Conservation (phyloP, 2,888 invertebrate genomes). For the Dusona sp. region DNA sequence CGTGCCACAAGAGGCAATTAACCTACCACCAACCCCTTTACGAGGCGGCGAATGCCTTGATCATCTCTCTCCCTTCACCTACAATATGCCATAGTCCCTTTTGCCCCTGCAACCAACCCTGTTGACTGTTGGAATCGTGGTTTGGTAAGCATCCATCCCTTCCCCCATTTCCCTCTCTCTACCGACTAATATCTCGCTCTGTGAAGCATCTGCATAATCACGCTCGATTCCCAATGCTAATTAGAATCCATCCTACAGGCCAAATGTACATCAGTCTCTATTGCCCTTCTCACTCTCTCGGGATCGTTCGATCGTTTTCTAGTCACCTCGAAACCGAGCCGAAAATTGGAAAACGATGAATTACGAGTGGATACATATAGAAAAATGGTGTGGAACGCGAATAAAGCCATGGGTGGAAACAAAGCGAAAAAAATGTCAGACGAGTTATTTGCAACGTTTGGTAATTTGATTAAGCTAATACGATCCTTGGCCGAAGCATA, state of each 20-base stretch:
- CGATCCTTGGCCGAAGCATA: background rate
- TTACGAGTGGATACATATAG: background rate
- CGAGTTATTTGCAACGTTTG: background rate
- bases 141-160: slow-evolving; percentile 49
- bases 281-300: slow-evolving; percentile 68
- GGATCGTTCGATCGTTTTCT: slow-evolving; percentile 46
- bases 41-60: slow-evolving; percentile 65
- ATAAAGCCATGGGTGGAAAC: background rate
- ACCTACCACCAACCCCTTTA: slow-evolving; percentile 80
- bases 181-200: slow-evolving; percentile 68
- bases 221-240: slow-evolving; percentile 83
- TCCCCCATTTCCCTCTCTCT: slow-evolving; percentile 27
- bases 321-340: slow-evolving; percentile 44
- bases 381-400: background rate
- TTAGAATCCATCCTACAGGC: slow-evolving; percentile 80
- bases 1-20: slow-evolving; percentile 83
- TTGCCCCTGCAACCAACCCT: slow-evolving; percentile 57
- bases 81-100: slow-evolving; percentile 50
- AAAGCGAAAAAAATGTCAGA: background rate
- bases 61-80: slow-evolving; percentile 65
- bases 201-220: slow-evolving; percentile 83
- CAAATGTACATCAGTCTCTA: slow-evolving; percentile 80
- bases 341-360: background rate
- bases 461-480: background rate
- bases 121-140: slow-evolving; percentile 58